These are phyloP conservation scores for Eupithecia subumbrata DNA, from an alignment of 2,888 invertebrate genomes.

Conservation along the genomic window DNA sequence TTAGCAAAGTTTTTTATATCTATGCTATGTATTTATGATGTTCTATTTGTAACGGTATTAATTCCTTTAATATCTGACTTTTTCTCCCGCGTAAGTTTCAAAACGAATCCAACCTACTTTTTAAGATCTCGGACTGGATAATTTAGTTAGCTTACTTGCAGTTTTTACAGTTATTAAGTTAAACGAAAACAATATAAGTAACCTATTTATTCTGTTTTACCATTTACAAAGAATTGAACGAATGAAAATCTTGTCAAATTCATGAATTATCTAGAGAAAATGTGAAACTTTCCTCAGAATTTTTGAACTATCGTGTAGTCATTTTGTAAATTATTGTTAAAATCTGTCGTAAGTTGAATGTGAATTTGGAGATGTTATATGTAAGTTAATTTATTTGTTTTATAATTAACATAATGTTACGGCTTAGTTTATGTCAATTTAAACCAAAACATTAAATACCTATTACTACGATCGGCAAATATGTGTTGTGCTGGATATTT, in stretches of 20 bases:
- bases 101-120: slow-evolving; percentile 40
- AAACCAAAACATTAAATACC: not conserved
- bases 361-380: slow-evolving; percentile 26
- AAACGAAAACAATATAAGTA: not conserved
- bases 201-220: not conserved
- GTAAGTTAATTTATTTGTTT: slow-evolving; percentile 30
- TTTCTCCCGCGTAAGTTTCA: slow-evolving; percentile 39
- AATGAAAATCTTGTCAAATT: not conserved
- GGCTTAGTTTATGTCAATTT: slow-evolving; percentile 17
- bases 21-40: slow-evolving; percentile 15
- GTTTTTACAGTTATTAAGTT: not conserved
- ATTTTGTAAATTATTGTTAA: slow-evolving; percentile 43
- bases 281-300: slow-evolving; percentile 29
- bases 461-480: no score
- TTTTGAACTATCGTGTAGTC: slow-evolving; percentile 18
- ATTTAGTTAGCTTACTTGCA: slow-evolving; percentile 41
- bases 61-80: slow-evolving; percentile 18
- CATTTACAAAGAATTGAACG: not conserved
- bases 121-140: slow-evolving; percentile 59
- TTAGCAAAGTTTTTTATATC: slow-evolving; percentile 25
- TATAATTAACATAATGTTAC: slow-evolving; percentile 35
- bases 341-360: slow-evolving; percentile 23
- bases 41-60: not conserved
- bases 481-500: no score
- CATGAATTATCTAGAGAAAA: not conserved